Base-by-base conservation (phyloP, 2,113 vertebrate genomes). In the Charina bottae region DNA sequence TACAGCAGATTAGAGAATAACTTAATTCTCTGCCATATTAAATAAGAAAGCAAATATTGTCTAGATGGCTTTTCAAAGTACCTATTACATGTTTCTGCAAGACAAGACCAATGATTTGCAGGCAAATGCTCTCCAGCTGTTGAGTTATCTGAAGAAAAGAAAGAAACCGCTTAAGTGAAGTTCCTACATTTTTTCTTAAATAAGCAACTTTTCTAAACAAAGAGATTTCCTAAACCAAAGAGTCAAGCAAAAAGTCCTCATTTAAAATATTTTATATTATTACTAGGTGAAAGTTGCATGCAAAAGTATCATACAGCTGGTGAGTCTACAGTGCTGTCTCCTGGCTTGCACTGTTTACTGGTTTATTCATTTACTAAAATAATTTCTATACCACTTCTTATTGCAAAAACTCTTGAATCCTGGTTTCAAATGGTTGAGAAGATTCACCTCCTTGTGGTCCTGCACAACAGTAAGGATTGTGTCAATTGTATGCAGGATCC, bases 61-160 rank as follows among this genome's bases (percentile, higher is more conserved):
- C 28, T 28, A n/a, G 11, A 92, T 95, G 85, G 64, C 33, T 92
- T 91, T 87, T 64, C 83, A 86, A 93, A 94, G 92, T 99, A 99
- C 99, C 99, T 98, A 99, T 99, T 93, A 99, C 98, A 0, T 98
- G 98, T 96, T 99, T 99, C 97, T 99, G 99, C 91, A 99, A 96
- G 94, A 99, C 99, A 23, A 99, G 98, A 62, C 99, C 99, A 93
- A 99, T 99, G 93, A 99, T 99, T 95, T 98, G 98, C 91, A 99
- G 97, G 95, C 99, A 99, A 97, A 99, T 99, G 33, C 98, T 98
- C 97, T 99, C 99, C 0, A 99, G 96, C 96, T 99, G 99, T 94
- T 99, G 99, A 55, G 98, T 99, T 96, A 99, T 98, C 99, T 99
- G 96, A 98, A 96, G 84, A 83, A 78, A 46, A 62, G 54, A 96